phyloP scores from a whole-genome alignment of 1,140 invertebrate species.

The Drosophila tropicalis region DNA sequence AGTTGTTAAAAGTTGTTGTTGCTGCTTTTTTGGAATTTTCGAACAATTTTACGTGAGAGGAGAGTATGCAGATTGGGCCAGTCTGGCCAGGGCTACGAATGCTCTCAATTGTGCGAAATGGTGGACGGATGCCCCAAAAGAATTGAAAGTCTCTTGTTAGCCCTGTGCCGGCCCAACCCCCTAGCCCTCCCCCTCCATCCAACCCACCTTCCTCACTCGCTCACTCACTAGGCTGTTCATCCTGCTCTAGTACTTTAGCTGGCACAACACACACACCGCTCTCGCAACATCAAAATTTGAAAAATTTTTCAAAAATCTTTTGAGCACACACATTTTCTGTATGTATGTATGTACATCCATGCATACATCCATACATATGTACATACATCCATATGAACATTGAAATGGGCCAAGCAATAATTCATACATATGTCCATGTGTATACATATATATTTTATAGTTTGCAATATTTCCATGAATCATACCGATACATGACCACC shows the following conservation, averaged over 20 bases:
- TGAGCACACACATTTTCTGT: conserved; percentile 4
- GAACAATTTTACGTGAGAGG: conserved; percentile 24
- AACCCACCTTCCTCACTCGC: too few relatives aligned
- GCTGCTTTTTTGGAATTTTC: conserved; percentile 54
- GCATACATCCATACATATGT: conserved; percentile 3
- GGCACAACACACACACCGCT: not conserved
- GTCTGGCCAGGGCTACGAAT: conserved; percentile 36
- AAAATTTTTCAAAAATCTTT: conserved; percentile 11
- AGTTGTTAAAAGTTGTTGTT: conserved; percentile 38
- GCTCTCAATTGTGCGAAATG: not conserved
- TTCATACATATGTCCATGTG: not conserved
- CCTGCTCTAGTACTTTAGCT: not conserved
- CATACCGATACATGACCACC: conserved; percentile 15
- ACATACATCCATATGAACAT: not conserved
- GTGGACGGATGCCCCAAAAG: not conserved
- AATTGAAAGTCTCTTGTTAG: conserved; percentile 1
- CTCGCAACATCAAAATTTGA: conserved; percentile 5
- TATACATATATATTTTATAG: not conserved
- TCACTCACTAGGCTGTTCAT: not conserved
- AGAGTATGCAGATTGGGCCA: conserved; percentile 13
- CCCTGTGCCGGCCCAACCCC: conserved; percentile 33
- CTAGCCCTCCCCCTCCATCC: not conserved
- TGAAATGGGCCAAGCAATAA: not conserved
- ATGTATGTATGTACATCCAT: too few relatives aligned
- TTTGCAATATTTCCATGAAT: conserved; percentile 1